Base-by-base conservation (phyloP, 2,888 invertebrate genomes). In the Neocrepidodera transversa region DNA sequence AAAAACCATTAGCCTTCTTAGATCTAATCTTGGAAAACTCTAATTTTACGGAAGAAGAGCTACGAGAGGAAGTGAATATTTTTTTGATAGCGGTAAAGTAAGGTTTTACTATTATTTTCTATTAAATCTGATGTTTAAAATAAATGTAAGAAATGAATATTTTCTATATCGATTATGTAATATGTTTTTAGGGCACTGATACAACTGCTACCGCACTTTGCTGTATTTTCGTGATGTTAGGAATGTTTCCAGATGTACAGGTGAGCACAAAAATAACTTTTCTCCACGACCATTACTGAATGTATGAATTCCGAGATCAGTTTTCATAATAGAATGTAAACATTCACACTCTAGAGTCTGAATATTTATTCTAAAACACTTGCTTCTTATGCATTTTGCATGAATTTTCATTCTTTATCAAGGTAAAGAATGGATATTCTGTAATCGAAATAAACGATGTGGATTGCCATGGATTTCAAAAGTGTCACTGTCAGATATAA, bases 61-160 rank as follows among this genome's bases (percentile, higher is more conserved):
- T 65, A 0, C 20, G 8, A 13, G 64, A 64, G 8, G 85, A 86
- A 74, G 79, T 84, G 0, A 72, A 84, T 36, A 84, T 84, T 0
- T 75, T 86, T 50, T 79, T 82, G 51, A 71, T 85, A 14, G 86
- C 85, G 20, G 85, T 84, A n/a, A 82, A 28, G 8, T 10, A 28
- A 10, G 8, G 10, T 28, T 28, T 28, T 10, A 28, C 8, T 28
- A 7, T 0, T 18, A 5, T 48, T n/a, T n/a, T n/a, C n/a, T n/a
- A n/a, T n/a, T n/a, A n/a, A n/a, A n/a, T n/a, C n/a, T 36, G 13
- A 36, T 16, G 18, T 14, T 10, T 8, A 35, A 2, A 32, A 16
- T 35, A 11, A 17, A 45, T 54, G 17, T 4, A 8, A 32, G n/a
- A n/a, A n/a, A n/a, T n/a, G n/a, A 10, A 28, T 36, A 16, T 36